phyloP scores from a whole-genome alignment of 1,140 invertebrate genomes.

The Ylistrum balloti region DNA sequence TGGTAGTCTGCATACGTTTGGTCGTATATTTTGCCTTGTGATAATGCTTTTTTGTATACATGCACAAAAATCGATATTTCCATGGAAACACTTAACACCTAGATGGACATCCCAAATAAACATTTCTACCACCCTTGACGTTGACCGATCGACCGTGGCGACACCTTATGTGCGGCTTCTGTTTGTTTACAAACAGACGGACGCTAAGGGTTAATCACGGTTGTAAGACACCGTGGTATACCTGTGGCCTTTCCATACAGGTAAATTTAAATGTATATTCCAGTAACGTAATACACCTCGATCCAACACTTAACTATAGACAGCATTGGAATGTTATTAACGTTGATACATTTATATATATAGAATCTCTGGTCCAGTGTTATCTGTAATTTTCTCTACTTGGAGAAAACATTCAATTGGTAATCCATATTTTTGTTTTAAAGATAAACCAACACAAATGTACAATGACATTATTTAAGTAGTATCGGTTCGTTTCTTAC shows the following conservation, averaged over 20 bases:
- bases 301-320: not conserved
- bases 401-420: too few relatives aligned
- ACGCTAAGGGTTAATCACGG: slow-evolving; percentile 25
- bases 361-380: too few relatives aligned
- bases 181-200: slow-evolving; percentile 30
- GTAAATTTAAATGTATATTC: slow-evolving; percentile 23
- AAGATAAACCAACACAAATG: too few relatives aligned
- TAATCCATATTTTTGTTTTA: too few relatives aligned
- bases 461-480: too few relatives aligned
- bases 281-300: not conserved
- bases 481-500: too few relatives aligned
- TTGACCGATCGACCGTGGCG: slow-evolving; percentile 36
- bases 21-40: not conserved
- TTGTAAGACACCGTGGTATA: not conserved
- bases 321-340: too few relatives aligned
- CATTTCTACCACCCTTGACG: not conserved
- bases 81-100: not conserved
- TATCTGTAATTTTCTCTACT: too few relatives aligned
- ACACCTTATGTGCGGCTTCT: not conserved
- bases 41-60: not conserved
- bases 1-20: not conserved
- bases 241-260: not conserved
- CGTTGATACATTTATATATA: not conserved
- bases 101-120: not conserved
- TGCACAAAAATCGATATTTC: not conserved